Evolutionary conservation across 2,888 invertebrate species (phyloP), one percentile per base, ranked within the genome.

Genomic region (Lysandra coridon): DNA sequence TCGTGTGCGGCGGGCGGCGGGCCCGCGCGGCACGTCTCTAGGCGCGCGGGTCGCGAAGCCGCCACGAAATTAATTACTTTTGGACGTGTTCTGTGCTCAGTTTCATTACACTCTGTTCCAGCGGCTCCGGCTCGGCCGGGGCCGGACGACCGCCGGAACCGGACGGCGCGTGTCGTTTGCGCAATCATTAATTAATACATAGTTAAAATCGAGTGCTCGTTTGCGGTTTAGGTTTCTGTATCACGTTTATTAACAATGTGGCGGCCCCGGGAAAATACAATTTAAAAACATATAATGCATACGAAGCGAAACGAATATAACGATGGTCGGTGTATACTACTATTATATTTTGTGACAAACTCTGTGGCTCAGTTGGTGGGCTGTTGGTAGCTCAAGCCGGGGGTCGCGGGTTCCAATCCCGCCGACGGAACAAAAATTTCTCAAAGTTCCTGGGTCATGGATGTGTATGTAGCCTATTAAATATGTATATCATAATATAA

Each of bases 51-150:
- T 89, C 89, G 90, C 86, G 87, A 80, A 86, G 85, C 84, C 86
- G 88, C 87, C 88, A 87, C 86, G 85, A 90, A 92, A 92, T 92
- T 93, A 93, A 93, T 93, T 92, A 92, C 90, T 91, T 91, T 91
- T 89, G 90, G 92, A 92, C 92, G 89, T 92, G 92, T 92, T 92
- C 90, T 89, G 88, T 93, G 92, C 91, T 92, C 91, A 89, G 88
- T 93, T 92, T 92, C 92, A 92, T 93, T 91, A 86, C 91, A 88
- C 92, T 90, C 90, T 89, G 91, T 90, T 88, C 86, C 84, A 85
- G 88, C 87, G 89, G 84, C 53, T 49, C 69, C 69, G 69, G 53
- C 30, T 33, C 69, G 44, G 49, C 60, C 76, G 78, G 73, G 73
- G 83, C 78, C 30, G 69, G 64, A n/a, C 57, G 53, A 33, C 69